phyloP scores from a whole-genome alignment of 2,888 invertebrate species.

The Erebia ligea region DNA sequence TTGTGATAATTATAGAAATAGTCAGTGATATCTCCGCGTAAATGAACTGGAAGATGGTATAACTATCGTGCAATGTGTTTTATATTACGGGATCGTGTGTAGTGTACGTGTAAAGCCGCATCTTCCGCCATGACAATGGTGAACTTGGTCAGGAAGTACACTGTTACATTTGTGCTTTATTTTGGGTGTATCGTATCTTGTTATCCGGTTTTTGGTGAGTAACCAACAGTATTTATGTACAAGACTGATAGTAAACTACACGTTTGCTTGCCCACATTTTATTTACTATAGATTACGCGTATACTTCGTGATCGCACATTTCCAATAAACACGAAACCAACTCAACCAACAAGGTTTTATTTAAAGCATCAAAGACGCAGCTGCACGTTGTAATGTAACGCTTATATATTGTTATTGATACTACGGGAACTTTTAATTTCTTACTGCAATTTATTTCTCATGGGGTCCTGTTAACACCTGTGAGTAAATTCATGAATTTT shows the following conservation, averaged over 20 bases:
- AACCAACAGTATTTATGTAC: conserved; percentile 39
- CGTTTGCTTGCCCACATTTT: neutral
- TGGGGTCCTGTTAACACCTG: neutral
- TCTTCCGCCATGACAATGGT: conserved; percentile 81
- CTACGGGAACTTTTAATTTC: neutral
- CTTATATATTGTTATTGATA: conserved; percentile 8
- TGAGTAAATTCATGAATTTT: neutral
- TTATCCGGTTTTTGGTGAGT: conserved; percentile 74
- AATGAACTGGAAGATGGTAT: conserved; percentile 69
- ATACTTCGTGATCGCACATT: conserved; percentile 22
- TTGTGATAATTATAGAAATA: conserved; percentile 68
- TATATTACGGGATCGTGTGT: conserved; percentile 55
- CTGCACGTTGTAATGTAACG: conserved; percentile 2
- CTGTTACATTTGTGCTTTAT: conserved; percentile 70
- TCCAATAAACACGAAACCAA: conserved; percentile 24
- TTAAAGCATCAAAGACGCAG: conserved; percentile 12
- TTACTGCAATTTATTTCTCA: neutral
- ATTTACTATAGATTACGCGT: conserved; percentile 7
- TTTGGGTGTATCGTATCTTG: conserved; percentile 72
- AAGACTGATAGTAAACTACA: conserved; percentile 21
- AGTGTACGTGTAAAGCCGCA: conserved; percentile 66
- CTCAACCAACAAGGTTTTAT: conserved; percentile 4
- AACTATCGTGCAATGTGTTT: conserved; percentile 67
- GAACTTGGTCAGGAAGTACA: conserved; percentile 67
- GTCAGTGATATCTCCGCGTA: conserved; percentile 60